Base-by-base conservation (phyloP, 2,888 invertebrate species). In the Dicyrtoma fusca region DNA sequence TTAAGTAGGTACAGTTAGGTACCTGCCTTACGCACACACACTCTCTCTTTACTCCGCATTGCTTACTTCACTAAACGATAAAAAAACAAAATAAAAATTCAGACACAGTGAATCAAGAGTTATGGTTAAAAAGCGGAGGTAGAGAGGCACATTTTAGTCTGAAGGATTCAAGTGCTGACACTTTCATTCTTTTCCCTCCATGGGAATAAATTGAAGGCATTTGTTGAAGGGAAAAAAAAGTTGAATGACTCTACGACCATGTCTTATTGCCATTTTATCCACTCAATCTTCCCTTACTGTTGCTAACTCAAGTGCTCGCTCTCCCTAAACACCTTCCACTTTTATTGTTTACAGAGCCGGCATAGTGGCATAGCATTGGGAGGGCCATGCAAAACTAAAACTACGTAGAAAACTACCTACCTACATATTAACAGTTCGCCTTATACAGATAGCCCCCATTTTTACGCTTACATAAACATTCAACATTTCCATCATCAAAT, bases 121-220 rank as follows among this genome's bases (percentile, higher is more conserved):
- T 34, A 34, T 34, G 34, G 34, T 34, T 34, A 55, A 23, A 55
- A 55, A 55, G 13, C 6, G 17, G 4, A 53, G 10, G 51, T 10
- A 51, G 21, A 2, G 1, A 5, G 10, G 34, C 8, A 19, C 53
- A 53, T 34, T 53, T 53, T 53, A 23, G 53, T 8, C 21, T 11
- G 53, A 11, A 53, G 21, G 21, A 45, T 51, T 17, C 51, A 65
- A 17, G n/a, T 65, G 65, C 65, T 65, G 65, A 65, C 65, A 65
- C 65, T 65, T 65, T 65, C 65, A 65, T 65, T 65, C 65, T 65
- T 65, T 65, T 65, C 19, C 11, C 65, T 65, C 65, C 51, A 65
- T 26, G 65, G 65, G 65, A 65, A 65, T 65, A 65, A 65, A 65
- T 65, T 65, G 65, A 65, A 65, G 65, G 65, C 65, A 65, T 65